Conservation (phyloP, 2,888 invertebrate species). For the Loripinus fragilis region DNA sequence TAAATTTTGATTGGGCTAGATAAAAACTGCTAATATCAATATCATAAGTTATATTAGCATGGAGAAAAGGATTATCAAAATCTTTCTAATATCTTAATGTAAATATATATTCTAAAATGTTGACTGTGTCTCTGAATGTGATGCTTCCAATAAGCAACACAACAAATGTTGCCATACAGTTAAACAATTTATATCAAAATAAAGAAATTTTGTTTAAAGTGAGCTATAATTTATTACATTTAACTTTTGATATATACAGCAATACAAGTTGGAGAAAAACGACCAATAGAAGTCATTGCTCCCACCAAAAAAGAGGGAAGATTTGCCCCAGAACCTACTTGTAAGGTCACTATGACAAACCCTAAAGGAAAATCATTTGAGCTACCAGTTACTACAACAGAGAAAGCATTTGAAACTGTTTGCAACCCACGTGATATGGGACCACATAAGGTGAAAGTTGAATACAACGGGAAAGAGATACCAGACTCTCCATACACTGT, state of each 20-base stretch:
- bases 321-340: slow-evolving; percentile 86
- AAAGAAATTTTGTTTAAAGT: no score
- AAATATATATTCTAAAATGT: no score
- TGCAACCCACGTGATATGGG: slow-evolving; percentile 79
- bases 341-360: slow-evolving; percentile 81
- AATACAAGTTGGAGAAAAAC: slow-evolving; percentile 49
- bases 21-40: no score
- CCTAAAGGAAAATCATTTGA: slow-evolving; percentile 55
- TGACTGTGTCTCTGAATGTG: no score
- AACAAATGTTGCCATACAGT: no score
- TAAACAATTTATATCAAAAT: no score
- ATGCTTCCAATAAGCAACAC: no score
- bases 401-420: slow-evolving; percentile 88
- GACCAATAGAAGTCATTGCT: slow-evolving; percentile 41
- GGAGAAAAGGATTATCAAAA: no score
- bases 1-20: no score
- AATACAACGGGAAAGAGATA: slow-evolving; percentile 80
- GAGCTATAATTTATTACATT: no score
- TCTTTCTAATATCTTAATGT: no score
- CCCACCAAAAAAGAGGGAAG: slow-evolving; percentile 46
- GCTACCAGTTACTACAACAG: slow-evolving; percentile 86
- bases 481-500: slow-evolving; percentile 81
- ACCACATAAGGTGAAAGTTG: slow-evolving; percentile 80
- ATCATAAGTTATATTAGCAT: no score
- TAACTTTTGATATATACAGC: slow-evolving; percentile 30